These are phyloP conservation scores for Gymnothorax reevesii DNA, from an alignment of 2,797 vertebrate species.

Conservation along the genomic window DNA sequence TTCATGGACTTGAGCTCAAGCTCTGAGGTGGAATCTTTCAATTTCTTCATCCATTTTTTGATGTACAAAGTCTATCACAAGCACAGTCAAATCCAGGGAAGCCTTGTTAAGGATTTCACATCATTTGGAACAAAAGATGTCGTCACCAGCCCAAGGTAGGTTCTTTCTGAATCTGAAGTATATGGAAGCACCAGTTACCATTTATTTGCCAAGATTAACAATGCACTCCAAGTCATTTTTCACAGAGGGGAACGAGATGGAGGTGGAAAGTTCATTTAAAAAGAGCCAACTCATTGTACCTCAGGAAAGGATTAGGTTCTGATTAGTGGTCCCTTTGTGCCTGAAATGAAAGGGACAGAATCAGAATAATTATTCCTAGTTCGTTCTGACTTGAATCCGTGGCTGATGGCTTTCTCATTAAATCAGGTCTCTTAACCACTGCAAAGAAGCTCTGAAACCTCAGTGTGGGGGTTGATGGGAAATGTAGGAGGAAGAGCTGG, in stretches of 20 bases:
- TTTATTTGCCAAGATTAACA: not conserved
- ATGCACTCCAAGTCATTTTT: not conserved
- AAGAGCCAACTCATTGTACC: not conserved
- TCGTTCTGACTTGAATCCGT: not conserved
- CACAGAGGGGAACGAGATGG: not conserved
- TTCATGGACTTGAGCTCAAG: no score
- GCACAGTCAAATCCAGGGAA: no score
- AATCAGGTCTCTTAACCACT: constrained; percentile 8
- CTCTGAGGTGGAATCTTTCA: no score
- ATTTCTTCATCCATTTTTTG: no score
- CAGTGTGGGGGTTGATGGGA: no score
- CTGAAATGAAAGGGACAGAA: not conserved
- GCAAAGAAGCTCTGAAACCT: not conserved
- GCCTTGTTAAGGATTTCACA: no score
- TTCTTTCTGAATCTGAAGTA: no score
- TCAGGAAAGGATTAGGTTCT: not conserved
- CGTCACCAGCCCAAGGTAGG: no score
- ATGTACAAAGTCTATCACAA: no score
- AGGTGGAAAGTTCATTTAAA: not conserved
- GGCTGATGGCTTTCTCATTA: not conserved
- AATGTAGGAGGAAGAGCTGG: not conserved
- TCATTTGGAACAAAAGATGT: no score
- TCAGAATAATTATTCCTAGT: not conserved
- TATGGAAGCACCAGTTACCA: not conserved
- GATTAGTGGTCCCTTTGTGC: not conserved